phyloP scores from a whole-genome alignment of 2,113 vertebrate species.

The Craseonycteris thonglongyai region DNA sequence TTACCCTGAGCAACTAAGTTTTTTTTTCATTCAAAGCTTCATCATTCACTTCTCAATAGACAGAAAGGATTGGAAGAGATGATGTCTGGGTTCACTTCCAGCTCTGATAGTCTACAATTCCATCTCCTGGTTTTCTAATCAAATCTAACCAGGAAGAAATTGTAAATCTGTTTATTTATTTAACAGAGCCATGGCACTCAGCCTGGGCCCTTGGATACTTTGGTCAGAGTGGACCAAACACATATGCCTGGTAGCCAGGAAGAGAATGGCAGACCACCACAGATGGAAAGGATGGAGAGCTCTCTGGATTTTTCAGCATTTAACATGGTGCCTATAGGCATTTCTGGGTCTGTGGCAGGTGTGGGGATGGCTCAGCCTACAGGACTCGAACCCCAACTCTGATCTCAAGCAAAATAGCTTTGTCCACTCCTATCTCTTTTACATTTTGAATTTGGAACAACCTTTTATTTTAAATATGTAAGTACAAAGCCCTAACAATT shows the following conservation, averaged over 20 bases:
- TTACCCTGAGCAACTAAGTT: background rate
- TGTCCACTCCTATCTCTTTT: background rate
- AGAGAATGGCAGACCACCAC: background rate
- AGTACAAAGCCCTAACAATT: background rate
- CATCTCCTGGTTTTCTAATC: conserved; percentile 33
- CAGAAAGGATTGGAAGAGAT: background rate
- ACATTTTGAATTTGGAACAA: background rate
- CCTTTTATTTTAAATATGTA: conserved; percentile 1
- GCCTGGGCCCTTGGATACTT: background rate
- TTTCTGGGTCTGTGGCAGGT: background rate
- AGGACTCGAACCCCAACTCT: background rate
- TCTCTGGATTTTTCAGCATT: background rate
- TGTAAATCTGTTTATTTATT: conserved; percentile 29
- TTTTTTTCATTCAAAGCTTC: background rate
- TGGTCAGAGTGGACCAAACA: background rate
- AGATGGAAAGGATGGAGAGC: background rate
- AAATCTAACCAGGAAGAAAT: conserved; percentile 23
- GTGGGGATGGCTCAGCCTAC: background rate
- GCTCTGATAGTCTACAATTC: conserved; percentile 10
- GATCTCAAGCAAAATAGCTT: background rate
- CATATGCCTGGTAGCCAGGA: background rate
- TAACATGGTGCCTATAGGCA: background rate
- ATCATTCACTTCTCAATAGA: background rate
- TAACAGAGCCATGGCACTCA: background rate
- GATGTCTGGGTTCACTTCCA: background rate